Conservation (phyloP, 2,888 invertebrate species). For the Leptopilina syphax region DNA sequence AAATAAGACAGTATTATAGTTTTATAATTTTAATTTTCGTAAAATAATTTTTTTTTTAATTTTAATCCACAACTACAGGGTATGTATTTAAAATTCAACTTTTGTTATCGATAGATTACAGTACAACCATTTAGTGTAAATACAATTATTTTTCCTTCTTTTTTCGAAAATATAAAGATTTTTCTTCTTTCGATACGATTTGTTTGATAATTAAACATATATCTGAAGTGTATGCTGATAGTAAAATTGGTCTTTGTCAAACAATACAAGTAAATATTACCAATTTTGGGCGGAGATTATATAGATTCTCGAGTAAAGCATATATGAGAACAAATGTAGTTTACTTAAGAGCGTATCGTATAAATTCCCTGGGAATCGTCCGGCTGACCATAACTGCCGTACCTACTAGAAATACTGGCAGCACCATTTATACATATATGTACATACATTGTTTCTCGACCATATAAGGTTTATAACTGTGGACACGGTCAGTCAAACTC, state of each 20-base stretch:
- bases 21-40: no score
- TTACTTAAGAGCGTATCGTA: slow-evolving; percentile 31
- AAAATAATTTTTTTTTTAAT: no score
- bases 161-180: no score
- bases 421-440: not conserved
- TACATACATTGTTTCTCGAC: not conserved
- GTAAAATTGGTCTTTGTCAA: not conserved
- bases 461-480: slow-evolving; percentile 18
- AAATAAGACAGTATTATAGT: no score
- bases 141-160: no score
- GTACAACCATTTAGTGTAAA: no score
- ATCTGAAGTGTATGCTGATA: not conserved
- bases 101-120: no score
- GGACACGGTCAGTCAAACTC: slow-evolving; percentile 22
- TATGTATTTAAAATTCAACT: no score
- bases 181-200: not conserved
- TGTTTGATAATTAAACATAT: not conserved
- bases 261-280: not conserved
- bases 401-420: not conserved
- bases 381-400: slow-evolving; percentile 34
- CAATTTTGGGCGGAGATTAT: not conserved
- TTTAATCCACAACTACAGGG: no score
- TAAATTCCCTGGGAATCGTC: slow-evolving; percentile 29
- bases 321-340: slow-evolving; percentile 15
- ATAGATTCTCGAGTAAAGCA: slow-evolving; percentile 11